Percentiles rank a stretch among this genome's conserved stretches.
These are phyloP conservation scores for Ophion slaviceki DNA, from an alignment of 2,888 invertebrate genomes.

Conservation along the genomic window DNA sequence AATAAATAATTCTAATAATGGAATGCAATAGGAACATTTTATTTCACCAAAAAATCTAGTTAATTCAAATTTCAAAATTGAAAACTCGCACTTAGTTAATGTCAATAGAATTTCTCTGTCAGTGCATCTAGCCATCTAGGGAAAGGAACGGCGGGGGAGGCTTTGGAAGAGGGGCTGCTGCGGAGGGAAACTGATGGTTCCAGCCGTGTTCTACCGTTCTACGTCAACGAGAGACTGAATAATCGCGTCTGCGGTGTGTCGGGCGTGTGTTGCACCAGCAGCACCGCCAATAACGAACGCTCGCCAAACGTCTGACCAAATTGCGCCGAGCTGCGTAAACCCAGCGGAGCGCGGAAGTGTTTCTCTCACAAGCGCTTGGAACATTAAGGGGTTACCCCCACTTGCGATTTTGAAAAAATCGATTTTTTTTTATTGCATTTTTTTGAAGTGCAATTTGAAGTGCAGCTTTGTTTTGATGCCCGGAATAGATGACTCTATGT, in stretches of 20 bases:
- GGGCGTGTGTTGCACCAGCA: conserved; percentile 37
- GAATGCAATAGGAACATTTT: too few species aligned
- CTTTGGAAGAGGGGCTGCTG: neutral
- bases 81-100: too few species aligned
- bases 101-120: too few species aligned
- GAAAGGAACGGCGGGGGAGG: neutral
- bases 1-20: too few species aligned
- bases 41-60: too few species aligned
- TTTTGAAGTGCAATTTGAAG: too few species aligned
- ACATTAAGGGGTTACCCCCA: too few species aligned
- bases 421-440: too few species aligned
- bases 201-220: conserved; percentile 32
- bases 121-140: conserved; percentile 35
- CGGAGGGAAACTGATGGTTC: conserved; percentile 17
- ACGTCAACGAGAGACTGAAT: conserved; percentile 54
- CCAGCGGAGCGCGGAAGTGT: neutral
- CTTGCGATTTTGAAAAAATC: too few species aligned
- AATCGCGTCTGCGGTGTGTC: conserved; percentile 57
- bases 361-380: conserved; percentile 14
- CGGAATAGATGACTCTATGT: too few species aligned
- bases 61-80: too few species aligned
- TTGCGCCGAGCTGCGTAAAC: conserved; percentile 21
- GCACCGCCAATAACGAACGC: conserved; percentile 23
- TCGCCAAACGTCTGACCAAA: conserved; percentile 42
- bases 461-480: too few species aligned